Conservation (phyloP, 2,888 invertebrate genomes). For the Papilio gigon region DNA sequence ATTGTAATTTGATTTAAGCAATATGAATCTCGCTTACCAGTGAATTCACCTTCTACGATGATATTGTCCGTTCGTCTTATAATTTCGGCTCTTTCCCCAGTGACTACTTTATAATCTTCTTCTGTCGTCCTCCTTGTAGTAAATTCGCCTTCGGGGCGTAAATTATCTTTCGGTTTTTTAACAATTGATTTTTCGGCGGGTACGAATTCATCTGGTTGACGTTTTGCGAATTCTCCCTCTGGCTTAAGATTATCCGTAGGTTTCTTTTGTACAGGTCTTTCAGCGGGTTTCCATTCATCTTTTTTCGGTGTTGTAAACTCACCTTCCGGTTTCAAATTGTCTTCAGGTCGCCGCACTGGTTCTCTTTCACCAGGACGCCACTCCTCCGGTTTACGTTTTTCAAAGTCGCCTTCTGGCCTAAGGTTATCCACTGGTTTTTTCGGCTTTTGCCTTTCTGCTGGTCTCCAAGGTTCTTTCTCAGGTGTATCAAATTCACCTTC, state of each 20-base stretch:
- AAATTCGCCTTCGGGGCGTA: slow-evolving; percentile 82
- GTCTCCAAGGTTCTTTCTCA: slow-evolving; percentile 70
- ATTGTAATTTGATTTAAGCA: too few species aligned
- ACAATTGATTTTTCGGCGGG: slow-evolving; percentile 61
- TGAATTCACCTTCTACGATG: slow-evolving; percentile 85
- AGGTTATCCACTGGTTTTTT: slow-evolving; percentile 80
- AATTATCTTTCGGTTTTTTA: slow-evolving; percentile 70
- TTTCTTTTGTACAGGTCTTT: slow-evolving; percentile 77
- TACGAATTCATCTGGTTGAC: slow-evolving; percentile 75
- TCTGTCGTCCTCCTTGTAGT: slow-evolving; percentile 77
- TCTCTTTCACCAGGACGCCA: slow-evolving; percentile 70
- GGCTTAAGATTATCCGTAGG: slow-evolving; percentile 82
- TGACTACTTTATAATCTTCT: slow-evolving; percentile 83
- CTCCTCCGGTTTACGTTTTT: slow-evolving; percentile 62
- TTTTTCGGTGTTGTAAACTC: slow-evolving; percentile 66
- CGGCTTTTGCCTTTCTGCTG: slow-evolving; percentile 69
- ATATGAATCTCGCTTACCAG: slow-evolving; percentile 72
- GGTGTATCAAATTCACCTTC: slow-evolving; percentile 76
- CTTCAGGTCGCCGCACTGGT: slow-evolving; percentile 70
- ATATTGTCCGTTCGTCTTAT: slow-evolving; percentile 85
- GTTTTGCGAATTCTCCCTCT: slow-evolving; percentile 82
- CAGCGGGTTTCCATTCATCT: slow-evolving; percentile 74
- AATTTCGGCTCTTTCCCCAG: slow-evolving; percentile 85
- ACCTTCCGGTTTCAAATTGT: slow-evolving; percentile 80
- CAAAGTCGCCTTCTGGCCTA: slow-evolving; percentile 80